Percentiles rank a stretch among this genome's conserved stretches.
Conservation (phyloP, 2,113 vertebrate genomes). For the Calyptomena viridis region DNA sequence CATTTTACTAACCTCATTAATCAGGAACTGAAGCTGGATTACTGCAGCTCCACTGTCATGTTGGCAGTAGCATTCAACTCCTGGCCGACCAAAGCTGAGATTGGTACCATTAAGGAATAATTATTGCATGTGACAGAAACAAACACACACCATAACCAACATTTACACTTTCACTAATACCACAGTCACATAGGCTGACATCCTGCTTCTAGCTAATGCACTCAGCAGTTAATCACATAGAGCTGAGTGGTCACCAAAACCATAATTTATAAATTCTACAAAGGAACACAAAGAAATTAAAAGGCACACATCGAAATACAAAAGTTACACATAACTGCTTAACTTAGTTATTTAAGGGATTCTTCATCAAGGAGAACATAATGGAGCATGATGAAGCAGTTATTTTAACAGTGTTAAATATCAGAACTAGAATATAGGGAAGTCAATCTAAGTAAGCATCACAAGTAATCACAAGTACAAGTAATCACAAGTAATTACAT, state of each 20-base stretch:
- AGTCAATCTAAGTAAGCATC: not conserved
- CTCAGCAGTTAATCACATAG: not conserved
- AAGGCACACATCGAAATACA: not conserved
- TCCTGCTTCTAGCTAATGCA: not conserved
- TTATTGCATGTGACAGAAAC: not conserved
- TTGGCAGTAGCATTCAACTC: constrained; percentile 97
- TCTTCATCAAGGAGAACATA: not conserved
- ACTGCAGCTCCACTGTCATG: constrained; percentile 94
- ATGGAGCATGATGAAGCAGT: not conserved
- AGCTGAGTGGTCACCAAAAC: not conserved
- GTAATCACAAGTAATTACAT: not conserved
- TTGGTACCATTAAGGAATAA: constrained; percentile 82
- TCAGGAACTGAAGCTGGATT: constrained; percentile 98
- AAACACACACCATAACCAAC: not conserved
- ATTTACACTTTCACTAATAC: not conserved
- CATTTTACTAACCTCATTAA: constrained; percentile 90
- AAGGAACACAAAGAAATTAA: not conserved
- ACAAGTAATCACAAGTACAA: no score
- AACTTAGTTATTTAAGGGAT: not conserved
- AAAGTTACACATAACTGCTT: not conserved
- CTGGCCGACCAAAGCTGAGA: constrained; percentile 92
- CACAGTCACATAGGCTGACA: not conserved
- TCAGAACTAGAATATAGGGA: not conserved
- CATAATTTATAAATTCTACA: not conserved
- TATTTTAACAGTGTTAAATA: not conserved